Conservation (phyloP, 2,888 invertebrate species). For the Cyclophora punctaria region DNA sequence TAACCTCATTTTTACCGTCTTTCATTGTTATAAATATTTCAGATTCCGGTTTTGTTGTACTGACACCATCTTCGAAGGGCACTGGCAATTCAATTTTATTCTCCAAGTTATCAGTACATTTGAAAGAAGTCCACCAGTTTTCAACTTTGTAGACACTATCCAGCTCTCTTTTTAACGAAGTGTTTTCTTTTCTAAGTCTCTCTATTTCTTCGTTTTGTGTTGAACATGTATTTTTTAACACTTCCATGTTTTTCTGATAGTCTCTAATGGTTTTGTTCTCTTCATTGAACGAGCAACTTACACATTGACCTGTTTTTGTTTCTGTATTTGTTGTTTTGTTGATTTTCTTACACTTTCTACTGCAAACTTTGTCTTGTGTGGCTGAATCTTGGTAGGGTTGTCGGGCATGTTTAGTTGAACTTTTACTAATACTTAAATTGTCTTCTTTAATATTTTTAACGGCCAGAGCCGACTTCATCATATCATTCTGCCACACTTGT, state of each 20-base stretch:
- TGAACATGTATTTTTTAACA: constrained; percentile 34
- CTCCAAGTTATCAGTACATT: constrained; percentile 14
- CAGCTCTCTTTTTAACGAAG: constrained; percentile 42
- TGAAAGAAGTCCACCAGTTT: constrained; percentile 22
- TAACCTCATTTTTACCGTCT: constrained; percentile 52
- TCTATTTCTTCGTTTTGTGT: constrained; percentile 43
- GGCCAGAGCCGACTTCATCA: constrained; percentile 42
- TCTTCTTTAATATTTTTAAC: constrained; percentile 32
- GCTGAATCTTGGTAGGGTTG: too few relatives aligned
- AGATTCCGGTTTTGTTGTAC: constrained; percentile 34
- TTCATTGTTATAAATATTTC: constrained; percentile 66
- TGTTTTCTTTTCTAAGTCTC: constrained; percentile 43
- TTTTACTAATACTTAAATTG: neutral
- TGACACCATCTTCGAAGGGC: constrained; percentile 35
- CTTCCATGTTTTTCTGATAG: constrained; percentile 31
- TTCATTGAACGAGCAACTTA: constrained; percentile 21
- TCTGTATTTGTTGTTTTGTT: constrained; percentile 30
- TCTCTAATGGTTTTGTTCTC: constrained; percentile 24
- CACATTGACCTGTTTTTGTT: constrained; percentile 34
- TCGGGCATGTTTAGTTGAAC: too few relatives aligned
- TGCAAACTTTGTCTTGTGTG: too few relatives aligned
- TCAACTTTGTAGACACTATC: constrained; percentile 31
- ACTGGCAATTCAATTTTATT: constrained; percentile 25
- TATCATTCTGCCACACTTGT: constrained; percentile 49
- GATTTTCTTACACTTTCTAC: constrained; percentile 16